Conservation (phyloP, 1,140 invertebrate genomes). For the Apis laboriosa region DNA sequence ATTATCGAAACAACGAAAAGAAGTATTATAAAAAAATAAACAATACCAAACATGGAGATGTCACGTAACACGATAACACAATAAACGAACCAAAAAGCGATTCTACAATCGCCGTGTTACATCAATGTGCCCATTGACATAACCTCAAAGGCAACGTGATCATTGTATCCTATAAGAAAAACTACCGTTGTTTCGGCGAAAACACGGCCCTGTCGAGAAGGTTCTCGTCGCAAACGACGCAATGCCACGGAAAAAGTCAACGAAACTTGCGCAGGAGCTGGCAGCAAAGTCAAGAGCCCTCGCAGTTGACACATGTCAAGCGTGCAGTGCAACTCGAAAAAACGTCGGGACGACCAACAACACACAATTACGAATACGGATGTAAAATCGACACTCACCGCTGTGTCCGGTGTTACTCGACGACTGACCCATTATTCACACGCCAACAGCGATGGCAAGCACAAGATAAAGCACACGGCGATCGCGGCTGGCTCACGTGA, state of each 20-base stretch:
- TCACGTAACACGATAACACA: not conserved
- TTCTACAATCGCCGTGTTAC: not conserved
- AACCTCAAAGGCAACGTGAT: conserved; percentile 37
- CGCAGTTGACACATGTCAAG: conserved; percentile 66
- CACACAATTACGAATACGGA: conserved; percentile 31
- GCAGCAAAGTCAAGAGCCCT: conserved; percentile 47
- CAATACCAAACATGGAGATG: not conserved
- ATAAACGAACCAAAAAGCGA: not conserved
- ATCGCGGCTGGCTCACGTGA: conserved; percentile 64
- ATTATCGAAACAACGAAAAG: not conserved
- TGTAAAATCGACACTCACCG: conserved; percentile 72
- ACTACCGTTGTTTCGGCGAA: conserved; percentile 7
- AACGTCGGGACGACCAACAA: conserved; percentile 28
- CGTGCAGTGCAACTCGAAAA: conserved; percentile 40
- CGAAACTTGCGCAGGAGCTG: conserved; percentile 52
- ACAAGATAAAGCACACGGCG: conserved; percentile 55
- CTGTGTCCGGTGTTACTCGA: conserved; percentile 76
- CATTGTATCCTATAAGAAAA: not conserved
- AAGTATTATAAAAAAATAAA: not conserved
- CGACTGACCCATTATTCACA: conserved; percentile 74
- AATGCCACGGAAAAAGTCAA: conserved; percentile 48
- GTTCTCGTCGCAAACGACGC: conserved; percentile 39
- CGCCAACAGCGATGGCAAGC: conserved; percentile 37
- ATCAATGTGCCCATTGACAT: conserved; percentile 25
- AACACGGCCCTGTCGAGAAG: conserved; percentile 14